Evolutionary conservation across 2,888 invertebrate species (phyloP), one percentile per base, ranked within the genome.

Genomic region (Drosophila eohydei): DNA sequence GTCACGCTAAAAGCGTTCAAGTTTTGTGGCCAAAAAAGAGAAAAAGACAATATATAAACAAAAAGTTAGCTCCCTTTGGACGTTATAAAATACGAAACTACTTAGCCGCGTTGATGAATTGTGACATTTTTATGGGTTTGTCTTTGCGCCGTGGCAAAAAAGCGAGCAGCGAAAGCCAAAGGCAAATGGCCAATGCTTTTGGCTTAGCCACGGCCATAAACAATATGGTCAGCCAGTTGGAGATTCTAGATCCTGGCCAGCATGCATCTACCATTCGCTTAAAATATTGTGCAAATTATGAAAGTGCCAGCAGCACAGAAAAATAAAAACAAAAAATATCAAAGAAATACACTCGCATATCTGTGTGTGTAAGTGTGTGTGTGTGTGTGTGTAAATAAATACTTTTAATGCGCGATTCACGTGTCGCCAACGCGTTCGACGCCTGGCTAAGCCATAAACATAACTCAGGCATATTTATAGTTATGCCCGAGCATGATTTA

Each of bases 111-210:
- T 79, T 84, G 83, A 84, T 84, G 83, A 83, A 90, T 90, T 90
- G 90, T 85, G 88, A 90, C 90, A 89, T 72, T 89, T 89, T 89
- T 89, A 89, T 89, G 90, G 90, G 89, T 76, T 85, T 88, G 88
- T 85, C 88, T 89, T 64, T 71, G 61, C 32, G 57, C 30, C 16
- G 26, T 14, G 62, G 59, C 48, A 66, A 48, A 58, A 36, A 57
- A 12, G 44, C 36, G 32, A 74, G 43, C 16, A 16, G 51, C 36
- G 52, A 38, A 30, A 67, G 70, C 70, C 38, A 60, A 59, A 44
- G 62, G 69, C 73, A 56, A 34, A 55, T 55, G 34, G 52, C 52
- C 30, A 56, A 62, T 54, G 81, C 73, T 73, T 68, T 62, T 71
- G 83, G 82, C 75, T 85, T 74, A 79, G 71, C 81, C 70, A 71